phyloP scores from a whole-genome alignment of 2,888 invertebrate species.

The Melanotus villosus region DNA sequence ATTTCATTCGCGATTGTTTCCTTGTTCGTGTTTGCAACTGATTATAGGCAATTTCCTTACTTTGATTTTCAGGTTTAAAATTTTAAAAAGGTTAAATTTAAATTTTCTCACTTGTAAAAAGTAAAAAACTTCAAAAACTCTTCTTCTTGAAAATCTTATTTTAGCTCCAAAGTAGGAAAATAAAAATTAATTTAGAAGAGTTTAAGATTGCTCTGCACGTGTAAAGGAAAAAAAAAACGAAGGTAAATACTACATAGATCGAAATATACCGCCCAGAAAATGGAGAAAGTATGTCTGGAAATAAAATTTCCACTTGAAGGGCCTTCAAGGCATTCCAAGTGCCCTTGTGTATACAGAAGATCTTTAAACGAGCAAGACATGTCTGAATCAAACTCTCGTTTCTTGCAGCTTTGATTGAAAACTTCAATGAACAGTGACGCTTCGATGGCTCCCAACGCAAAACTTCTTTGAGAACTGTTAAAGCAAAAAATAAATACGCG shows the following conservation, averaged over 20 bases:
- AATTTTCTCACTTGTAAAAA: too few species aligned
- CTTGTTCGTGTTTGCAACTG: too few species aligned
- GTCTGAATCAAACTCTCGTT: constrained; percentile 40
- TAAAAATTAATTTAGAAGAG: constrained; percentile 11
- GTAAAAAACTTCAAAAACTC: too few species aligned
- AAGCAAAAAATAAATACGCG: constrained; percentile 44
- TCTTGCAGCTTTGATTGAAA: constrained; percentile 43
- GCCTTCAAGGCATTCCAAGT: constrained; percentile 18
- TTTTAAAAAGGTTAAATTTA: too few species aligned
- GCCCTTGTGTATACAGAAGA: constrained; percentile 26
- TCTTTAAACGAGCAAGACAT: constrained; percentile 38
- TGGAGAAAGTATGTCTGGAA: constrained; percentile 22
- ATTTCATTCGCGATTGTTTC: background rate
- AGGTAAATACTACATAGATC: constrained; percentile 17
- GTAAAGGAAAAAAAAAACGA: constrained; percentile 18
- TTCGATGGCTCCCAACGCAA: constrained; percentile 40
- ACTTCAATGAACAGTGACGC: constrained; percentile 43
- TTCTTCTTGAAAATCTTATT: too few species aligned
- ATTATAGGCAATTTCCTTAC: too few species aligned
- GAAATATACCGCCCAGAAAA: constrained; percentile 20
- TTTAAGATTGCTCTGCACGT: background rate
- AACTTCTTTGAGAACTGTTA: constrained; percentile 43
- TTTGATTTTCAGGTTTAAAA: too few species aligned
- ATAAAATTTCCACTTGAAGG: constrained; percentile 24
- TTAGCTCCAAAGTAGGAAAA: background rate